Percentiles rank a stretch among this genome's conserved stretches.
Evolutionary conservation across 2,113 vertebrate genomes (phyloP).

Genomic region (Hippolais icterina): DNA sequence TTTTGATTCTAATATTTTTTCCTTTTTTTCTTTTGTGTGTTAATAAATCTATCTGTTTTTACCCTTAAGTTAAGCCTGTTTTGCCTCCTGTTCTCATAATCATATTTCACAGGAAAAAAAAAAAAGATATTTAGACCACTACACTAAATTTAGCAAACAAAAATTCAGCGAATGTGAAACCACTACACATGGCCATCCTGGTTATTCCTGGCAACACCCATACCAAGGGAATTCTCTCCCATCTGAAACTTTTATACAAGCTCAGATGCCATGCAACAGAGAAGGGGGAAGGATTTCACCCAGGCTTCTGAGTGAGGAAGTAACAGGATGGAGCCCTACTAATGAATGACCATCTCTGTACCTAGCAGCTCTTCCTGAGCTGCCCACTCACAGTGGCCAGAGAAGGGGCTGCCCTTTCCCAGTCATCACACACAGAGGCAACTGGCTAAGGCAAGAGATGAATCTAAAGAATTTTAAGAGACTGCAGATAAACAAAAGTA

Average conservation of each 20-base stretch:
- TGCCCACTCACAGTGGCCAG: not conserved
- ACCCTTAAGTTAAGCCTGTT: too few relatives aligned
- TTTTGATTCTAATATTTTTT: too few relatives aligned
- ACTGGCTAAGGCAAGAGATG: not conserved
- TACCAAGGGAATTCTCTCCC: not conserved
- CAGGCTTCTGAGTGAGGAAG: not conserved
- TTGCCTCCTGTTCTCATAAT: too few relatives aligned
- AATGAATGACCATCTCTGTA: not conserved
- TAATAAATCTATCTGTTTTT: too few relatives aligned
- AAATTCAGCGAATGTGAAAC: too few relatives aligned
- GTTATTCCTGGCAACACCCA: not conserved
- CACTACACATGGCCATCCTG: not conserved
- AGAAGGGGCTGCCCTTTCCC: not conserved
- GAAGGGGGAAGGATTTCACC: not conserved
- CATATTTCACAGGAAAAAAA: too few relatives aligned
- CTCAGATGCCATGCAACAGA: accelerated
- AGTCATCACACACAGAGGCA: not conserved
- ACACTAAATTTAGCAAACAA: too few relatives aligned
- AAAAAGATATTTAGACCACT: too few relatives aligned
- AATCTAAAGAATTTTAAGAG: slow-evolving; percentile 13
- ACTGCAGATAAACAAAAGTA: not conserved
- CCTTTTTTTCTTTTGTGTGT: too few relatives aligned
- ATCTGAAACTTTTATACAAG: not conserved
- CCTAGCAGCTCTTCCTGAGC: not conserved
- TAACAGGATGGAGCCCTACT: not conserved